A percentile compares a stretch with the other conserved stretches of the same genome.
These are phyloP conservation scores for Augochlorella aurata DNA, from an alignment of 2,888 invertebrate genomes.

Conservation along the genomic window DNA sequence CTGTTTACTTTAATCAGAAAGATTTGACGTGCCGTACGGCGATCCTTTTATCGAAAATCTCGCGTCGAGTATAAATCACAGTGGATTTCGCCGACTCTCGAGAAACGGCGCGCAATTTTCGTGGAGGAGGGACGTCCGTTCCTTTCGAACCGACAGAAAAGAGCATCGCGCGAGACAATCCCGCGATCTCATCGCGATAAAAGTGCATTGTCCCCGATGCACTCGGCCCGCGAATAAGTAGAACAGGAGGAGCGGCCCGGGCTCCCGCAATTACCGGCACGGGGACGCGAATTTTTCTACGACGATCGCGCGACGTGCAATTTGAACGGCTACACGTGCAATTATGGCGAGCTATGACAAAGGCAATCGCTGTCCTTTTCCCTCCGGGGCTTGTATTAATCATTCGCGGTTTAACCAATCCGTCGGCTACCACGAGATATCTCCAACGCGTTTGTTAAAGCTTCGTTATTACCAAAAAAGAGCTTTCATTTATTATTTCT, in stretches of 20 bases:
- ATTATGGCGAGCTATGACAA: conserved; percentile 28
- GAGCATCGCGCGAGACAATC: not conserved
- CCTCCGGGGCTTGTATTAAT: conserved; percentile 27
- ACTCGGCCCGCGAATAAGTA: conserved; percentile 11
- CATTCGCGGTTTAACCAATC: conserved; percentile 32
- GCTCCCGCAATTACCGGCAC: conserved; percentile 13
- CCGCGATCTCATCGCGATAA: conserved; percentile 2
- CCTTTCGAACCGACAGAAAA: not conserved
- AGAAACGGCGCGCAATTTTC: not conserved
- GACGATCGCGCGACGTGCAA: conserved; percentile 11
- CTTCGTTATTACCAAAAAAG: too few relatives aligned
- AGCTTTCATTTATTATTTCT: too few relatives aligned
- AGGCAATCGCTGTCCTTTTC: conserved; percentile 18
- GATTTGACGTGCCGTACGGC: not conserved
- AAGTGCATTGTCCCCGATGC: conserved; percentile 3
- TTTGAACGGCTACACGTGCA: not conserved
- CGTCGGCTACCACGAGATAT: conserved; percentile 25
- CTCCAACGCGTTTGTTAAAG: not conserved
- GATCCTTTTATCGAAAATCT: not conserved
- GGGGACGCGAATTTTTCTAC: not conserved
- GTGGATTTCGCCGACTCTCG: not conserved
- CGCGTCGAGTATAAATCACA: not conserved
- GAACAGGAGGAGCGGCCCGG: not conserved
- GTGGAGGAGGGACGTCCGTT: not conserved
- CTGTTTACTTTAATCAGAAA: not conserved